Conservation (phyloP, 2,113 vertebrate genomes). For the Serilophus lunatus region DNA sequence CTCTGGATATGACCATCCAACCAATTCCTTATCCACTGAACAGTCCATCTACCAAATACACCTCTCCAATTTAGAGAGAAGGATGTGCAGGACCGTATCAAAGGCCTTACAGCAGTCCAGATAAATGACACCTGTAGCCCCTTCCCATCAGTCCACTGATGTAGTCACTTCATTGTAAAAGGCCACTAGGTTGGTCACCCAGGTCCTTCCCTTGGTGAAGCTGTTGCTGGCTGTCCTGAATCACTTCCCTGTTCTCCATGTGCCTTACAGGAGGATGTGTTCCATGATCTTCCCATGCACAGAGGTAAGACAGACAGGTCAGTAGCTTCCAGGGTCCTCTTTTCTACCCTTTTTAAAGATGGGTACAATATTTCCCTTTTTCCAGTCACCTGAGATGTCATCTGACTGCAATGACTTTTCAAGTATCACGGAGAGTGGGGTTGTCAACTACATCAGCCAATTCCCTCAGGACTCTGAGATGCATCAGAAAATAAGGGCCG, state of each 20-base stretch:
- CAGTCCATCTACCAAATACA: background rate
- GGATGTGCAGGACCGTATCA: background rate
- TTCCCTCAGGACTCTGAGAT: background rate
- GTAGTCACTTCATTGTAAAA: background rate
- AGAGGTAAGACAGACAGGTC: background rate
- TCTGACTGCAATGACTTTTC: background rate
- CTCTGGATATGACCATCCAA: background rate
- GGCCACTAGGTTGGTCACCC: background rate
- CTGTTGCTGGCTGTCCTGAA: background rate
- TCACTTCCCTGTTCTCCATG: background rate
- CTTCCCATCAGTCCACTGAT: background rate
- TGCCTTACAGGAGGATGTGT: background rate
- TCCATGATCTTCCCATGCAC: background rate
- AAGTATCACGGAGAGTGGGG: background rate
- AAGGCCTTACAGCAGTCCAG: background rate
- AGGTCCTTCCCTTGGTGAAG: background rate
- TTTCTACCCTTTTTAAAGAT: background rate
- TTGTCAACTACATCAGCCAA: background rate
- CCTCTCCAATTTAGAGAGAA: background rate
- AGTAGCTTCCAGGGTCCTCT: background rate
- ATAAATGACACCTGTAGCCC: background rate
- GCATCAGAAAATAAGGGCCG: background rate
- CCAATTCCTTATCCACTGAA: background rate
- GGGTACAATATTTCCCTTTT: background rate
- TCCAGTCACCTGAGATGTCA: background rate